Base-by-base conservation (phyloP, 2,113 vertebrate species). In the Pelmatolapia mariae region DNA sequence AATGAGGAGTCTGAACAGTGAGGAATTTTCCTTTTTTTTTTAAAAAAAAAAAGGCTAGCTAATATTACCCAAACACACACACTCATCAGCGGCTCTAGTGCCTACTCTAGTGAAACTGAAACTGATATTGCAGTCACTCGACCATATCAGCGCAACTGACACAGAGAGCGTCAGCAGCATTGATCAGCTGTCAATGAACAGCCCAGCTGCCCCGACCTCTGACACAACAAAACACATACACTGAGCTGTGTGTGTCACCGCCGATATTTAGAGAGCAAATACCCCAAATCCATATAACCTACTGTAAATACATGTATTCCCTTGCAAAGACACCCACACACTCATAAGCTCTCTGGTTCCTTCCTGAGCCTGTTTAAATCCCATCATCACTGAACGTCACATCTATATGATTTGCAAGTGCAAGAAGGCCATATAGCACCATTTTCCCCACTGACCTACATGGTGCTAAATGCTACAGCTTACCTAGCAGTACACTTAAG, bases 181-280 rank as follows among this genome's bases (percentile, higher is more conserved):
- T 88, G 94, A 96, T 96, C 92, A 88, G 91, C 59, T 93, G 89
- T 93, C 93, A 90, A 85, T 95, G 87, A 94, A 85, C 89, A 83
- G 78, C 84, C 63, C 68, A 53, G 63, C 86, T 24, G 78, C 52
- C 71, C 88, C 73, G 68, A 63, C 40, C 50, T 8, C 80, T 63
- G 79, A 82, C 80, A 63, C 86, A 56, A 68, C 79, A 43, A 84
- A 26, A 88, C 76, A 61, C 78, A 81, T 59, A 81, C 82, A 88
- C 7, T 31, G 19, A 63, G 31, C 86, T 40, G 29, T 33, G 29
- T 73, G 56, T 52, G 82, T 87, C 38, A 16, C 66, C 10, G 18
- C 38, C 24, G 31, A 90, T 90, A 90, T 92, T 83, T 83, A 90
- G 66, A 85, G 16, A 82, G 61, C 26, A 86, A 87, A 92, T 47